phyloP scores from a whole-genome alignment of 2,113 vertebrate species.

The Paraplagusia blochii region DNA sequence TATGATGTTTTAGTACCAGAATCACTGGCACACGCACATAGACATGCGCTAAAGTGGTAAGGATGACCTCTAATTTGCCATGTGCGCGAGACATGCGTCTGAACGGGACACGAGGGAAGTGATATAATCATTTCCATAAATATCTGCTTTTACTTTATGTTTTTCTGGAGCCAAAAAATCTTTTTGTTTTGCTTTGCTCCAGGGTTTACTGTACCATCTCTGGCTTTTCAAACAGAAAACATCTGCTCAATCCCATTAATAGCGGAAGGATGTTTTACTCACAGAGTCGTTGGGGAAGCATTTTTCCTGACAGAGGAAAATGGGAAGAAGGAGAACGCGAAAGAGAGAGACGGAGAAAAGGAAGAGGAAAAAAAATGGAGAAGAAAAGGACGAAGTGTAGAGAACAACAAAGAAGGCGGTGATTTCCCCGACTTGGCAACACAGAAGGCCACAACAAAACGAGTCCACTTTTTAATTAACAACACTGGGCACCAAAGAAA shows the following conservation, averaged over 20 bases:
- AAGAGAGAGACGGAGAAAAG: constrained; percentile 5
- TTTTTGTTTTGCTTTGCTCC: constrained; percentile 63
- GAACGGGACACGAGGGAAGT: constrained; percentile 54
- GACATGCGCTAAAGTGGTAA: constrained; percentile 54
- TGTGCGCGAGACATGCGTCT: constrained; percentile 61
- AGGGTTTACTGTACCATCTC: constrained; percentile 60
- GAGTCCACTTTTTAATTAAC: constrained; percentile 74
- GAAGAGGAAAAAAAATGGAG: constrained; percentile 2
- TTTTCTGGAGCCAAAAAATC: constrained; percentile 17
- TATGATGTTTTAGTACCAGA: constrained; percentile 59
- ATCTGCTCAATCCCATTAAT: constrained; percentile 71
- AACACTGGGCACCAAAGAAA: constrained; percentile 56
- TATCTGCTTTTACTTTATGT: constrained; percentile 52
- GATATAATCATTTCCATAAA: constrained; percentile 72
- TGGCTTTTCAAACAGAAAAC: constrained; percentile 70
- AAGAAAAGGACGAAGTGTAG: constrained; percentile 30
- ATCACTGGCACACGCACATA: constrained; percentile 52
- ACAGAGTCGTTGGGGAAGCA: constrained; percentile 55
- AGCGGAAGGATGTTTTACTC: constrained; percentile 66
- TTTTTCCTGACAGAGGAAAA: constrained; percentile 55
- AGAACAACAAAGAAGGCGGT: constrained; percentile 38
- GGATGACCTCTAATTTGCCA: constrained; percentile 70
- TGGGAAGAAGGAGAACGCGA: constrained; percentile 20
- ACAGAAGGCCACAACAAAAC: constrained; percentile 70
- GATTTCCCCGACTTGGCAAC: constrained; percentile 65